Percentiles rank a stretch among this genome's conserved stretches.
Evolutionary conservation across 2,888 invertebrate genomes (phyloP).

Genomic region (Lycocerus yunnanus): DNA sequence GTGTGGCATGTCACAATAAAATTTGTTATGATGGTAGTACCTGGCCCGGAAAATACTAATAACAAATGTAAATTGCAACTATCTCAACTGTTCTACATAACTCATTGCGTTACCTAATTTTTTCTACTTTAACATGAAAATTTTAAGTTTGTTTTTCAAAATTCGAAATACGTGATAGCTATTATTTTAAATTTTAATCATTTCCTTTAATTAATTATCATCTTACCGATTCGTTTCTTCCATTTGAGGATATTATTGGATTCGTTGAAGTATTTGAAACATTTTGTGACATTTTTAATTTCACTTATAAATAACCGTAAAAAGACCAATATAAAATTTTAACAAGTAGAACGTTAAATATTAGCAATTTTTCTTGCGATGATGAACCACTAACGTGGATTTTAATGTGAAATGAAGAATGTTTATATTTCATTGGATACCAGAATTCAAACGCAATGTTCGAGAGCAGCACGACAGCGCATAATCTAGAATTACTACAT

Average conservation of each 20-base stretch:
- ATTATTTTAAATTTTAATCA: not conserved
- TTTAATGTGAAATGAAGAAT: too few species aligned
- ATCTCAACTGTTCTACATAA: slow-evolving; percentile 13
- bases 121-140: not conserved
- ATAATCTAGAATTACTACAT: too few species aligned
- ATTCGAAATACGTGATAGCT: not conserved
- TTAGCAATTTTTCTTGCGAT: too few species aligned
- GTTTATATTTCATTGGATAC: too few species aligned
- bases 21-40: slow-evolving; percentile 30
- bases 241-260: not conserved
- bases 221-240: not conserved
- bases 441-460: too few species aligned
- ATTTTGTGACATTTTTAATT: not conserved
- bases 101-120: not conserved
- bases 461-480: too few species aligned
- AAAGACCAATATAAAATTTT: too few species aligned
- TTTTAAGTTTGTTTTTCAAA: not conserved
- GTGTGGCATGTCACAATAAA: slow-evolving; percentile 29
- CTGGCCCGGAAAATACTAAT: slow-evolving; percentile 23
- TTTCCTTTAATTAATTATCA: not conserved
- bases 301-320: not conserved
- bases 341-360: too few species aligned
- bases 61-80: slow-evolving; percentile 8
- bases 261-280: not conserved
- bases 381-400: too few species aligned